Conservation (phyloP, 2,888 invertebrate species). For the Heliconius aoede region DNA sequence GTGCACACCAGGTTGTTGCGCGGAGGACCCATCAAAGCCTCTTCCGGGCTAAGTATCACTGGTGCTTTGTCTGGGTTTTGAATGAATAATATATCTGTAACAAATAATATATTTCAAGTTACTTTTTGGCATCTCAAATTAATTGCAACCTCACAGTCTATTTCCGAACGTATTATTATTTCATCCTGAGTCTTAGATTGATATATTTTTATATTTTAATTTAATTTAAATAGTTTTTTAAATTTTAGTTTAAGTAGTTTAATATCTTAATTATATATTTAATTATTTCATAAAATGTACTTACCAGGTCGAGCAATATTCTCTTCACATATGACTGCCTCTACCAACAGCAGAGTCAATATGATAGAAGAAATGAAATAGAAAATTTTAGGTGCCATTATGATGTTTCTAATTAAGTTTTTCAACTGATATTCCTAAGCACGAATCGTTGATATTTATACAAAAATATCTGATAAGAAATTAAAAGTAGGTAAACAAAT, state of each 20-base stretch:
- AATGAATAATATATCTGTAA: constrained; percentile 9
- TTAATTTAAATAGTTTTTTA: too few species aligned
- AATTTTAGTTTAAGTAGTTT: too few species aligned
- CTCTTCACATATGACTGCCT: background rate
- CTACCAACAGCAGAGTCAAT: background rate
- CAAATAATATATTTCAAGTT: background rate
- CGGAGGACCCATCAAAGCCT: background rate
- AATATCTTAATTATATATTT: too few species aligned
- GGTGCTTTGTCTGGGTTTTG: background rate
- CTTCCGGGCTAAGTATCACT: background rate
- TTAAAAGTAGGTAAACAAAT: background rate
- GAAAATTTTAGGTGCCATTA: background rate
- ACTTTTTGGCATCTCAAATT: background rate
- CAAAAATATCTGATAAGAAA: background rate
- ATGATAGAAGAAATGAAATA: constrained; percentile 1
- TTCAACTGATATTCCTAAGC: background rate
- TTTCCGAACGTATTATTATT: too few species aligned
- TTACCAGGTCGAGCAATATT: constrained; percentile 2
- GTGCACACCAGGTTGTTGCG: constrained; percentile 27
- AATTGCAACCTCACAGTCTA: background rate
- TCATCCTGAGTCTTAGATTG: too few species aligned
- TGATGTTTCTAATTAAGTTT: background rate
- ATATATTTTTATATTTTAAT: too few species aligned
- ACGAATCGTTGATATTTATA: background rate
- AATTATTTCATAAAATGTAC: background rate